Base-by-base conservation (phyloP, 2,888 invertebrate genomes). In the Drosophila paramelanica region DNA sequence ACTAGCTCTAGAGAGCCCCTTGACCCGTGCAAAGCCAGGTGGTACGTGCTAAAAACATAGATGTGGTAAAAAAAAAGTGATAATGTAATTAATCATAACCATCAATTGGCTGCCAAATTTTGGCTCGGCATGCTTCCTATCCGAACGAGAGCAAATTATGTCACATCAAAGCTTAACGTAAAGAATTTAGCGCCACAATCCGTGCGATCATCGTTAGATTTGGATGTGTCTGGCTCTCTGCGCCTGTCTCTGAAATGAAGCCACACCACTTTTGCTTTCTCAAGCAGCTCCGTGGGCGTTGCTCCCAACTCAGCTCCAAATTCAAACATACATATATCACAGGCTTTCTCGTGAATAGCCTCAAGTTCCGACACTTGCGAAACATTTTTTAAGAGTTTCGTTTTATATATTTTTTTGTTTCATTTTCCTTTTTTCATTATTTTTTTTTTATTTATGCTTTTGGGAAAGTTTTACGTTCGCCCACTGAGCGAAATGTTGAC, bases 401-500 rank as follows among this genome's bases (percentile, higher is more conserved):
- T 20, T 47, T 55, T 45, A 41, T 13, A 52, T 58, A 8, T 25
- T 14, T 43, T 17, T 43, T 47, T n/a, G 45, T 51, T 62, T 43
- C 33, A 10, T 7, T 38, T 56, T 27, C 39, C 20, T 31, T 23
- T 23, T 23, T 23, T 23, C 23, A 17, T 47, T 43, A 10, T 31
- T 10, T n/a, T 50, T n/a, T n/a, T 50, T 36, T 17, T 31, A 36
- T 33, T 36, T 41, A 8, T 45, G 36, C 17, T 46, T 67, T 71
- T 55, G 47, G 55, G 73, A 76, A 77, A 77, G 75, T 76, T 75
- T 72, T 58, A 42, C 52, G 69, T 46, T 56, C 77, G 75, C 75
- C 75, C 75, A 76, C 75, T 46, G 46, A 64, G 41, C 20, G 51
- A 59, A 47, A 59, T 38, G 4, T 17, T 20, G 36, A 57, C 52